Conservation (phyloP, 2,113 vertebrate species). For the Axis porcinus region DNA sequence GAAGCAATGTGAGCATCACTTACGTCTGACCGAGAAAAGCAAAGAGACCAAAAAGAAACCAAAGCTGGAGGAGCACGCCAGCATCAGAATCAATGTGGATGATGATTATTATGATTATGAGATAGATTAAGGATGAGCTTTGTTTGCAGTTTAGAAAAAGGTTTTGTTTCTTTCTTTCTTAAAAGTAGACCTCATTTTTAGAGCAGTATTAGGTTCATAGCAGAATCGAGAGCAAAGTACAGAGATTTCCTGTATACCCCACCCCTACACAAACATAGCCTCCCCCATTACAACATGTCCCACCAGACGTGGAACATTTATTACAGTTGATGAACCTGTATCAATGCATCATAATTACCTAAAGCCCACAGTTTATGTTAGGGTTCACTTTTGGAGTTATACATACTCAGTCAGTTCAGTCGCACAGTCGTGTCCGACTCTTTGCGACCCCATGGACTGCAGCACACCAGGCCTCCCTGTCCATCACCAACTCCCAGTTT, state of each 20-base stretch:
- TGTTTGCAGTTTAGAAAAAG: not conserved
- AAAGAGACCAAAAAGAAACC: slow-evolving; percentile 75
- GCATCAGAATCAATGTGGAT: slow-evolving; percentile 49
- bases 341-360: not conserved
- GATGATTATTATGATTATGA: slow-evolving; percentile 88
- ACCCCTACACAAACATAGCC: not conserved
- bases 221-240: not conserved
- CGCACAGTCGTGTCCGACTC: not conserved
- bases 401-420: not conserved
- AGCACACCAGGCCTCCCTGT: not conserved
- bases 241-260: not conserved
- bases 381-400: not conserved
- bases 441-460: not conserved
- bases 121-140: slow-evolving; percentile 70
- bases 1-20: slow-evolving; percentile 77
- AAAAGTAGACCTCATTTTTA: not conserved
- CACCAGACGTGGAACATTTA: not conserved
- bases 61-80: slow-evolving; percentile 64
- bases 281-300: not conserved
- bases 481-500: not conserved
- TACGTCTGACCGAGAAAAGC: slow-evolving; percentile 54
- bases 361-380: not conserved
- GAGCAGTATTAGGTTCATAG: not conserved
- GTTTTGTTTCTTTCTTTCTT: not conserved
- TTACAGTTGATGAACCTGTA: not conserved